Evolutionary conservation across 2,888 invertebrate genomes (phyloP).

Genomic region (Eristalis tenax): DNA sequence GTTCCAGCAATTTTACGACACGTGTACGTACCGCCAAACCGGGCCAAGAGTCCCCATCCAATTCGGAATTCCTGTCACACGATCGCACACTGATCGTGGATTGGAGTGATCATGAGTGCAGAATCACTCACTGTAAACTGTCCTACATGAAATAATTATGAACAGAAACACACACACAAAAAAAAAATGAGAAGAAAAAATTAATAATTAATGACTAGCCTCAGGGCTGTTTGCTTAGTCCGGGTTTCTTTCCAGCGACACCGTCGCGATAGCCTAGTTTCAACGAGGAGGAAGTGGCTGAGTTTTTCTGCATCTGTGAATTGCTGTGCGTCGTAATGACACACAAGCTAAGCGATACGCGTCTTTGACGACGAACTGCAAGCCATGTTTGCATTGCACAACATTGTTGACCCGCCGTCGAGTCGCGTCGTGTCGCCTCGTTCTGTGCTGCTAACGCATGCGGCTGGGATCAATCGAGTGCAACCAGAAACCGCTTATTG

Average conservation of each 20-base stretch:
- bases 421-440: neutral
- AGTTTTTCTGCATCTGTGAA: constrained; percentile 20
- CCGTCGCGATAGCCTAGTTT: constrained; percentile 8
- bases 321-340: constrained; percentile 36
- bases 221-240: constrained; percentile 59
- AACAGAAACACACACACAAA: constrained; percentile 7
- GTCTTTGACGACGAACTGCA: neutral
- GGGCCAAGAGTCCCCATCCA: constrained; percentile 28
- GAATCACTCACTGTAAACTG: constrained; percentile 26
- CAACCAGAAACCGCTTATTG: constrained; percentile 18
- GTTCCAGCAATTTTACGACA: constrained; percentile 67
- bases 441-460: constrained; percentile 7
- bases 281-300: constrained; percentile 41
- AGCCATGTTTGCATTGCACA: constrained; percentile 24
- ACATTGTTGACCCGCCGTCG: constrained; percentile 40
- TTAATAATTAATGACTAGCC: constrained; percentile 70
- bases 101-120: constrained; percentile 55
- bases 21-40: constrained; percentile 38
- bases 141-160: constrained; percentile 71
- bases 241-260: constrained; percentile 41
- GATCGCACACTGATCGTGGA: constrained; percentile 49
- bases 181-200: neutral
- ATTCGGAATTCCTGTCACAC: constrained; percentile 70
- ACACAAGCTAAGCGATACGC: constrained; percentile 15
- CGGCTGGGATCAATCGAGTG: constrained; percentile 23